Evolutionary conservation across 2,797 vertebrate genomes (phyloP), one percentile per base, ranked within the genome.

Genomic region (Pseudotriccus pelzelni): DNA sequence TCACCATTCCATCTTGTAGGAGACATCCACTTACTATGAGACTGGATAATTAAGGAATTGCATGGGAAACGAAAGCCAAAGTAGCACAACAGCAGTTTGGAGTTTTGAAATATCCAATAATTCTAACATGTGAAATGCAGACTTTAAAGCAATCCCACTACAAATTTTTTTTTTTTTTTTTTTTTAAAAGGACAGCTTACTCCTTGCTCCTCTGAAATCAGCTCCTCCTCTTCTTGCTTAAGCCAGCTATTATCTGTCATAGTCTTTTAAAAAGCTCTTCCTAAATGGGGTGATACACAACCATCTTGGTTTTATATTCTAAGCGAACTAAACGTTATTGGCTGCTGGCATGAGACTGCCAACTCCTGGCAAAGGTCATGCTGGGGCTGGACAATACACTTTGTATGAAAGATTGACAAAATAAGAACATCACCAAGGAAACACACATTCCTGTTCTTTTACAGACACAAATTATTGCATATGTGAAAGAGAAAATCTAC

Each of bases 101-200:
- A 52, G 6, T 50, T 87, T 56, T 41, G 21, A 58, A 55, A 37
- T 60, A 58, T 28, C 16, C 13, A 30, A 18, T 24, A 49, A 46
- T 79, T 80, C 32, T 47, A 70, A 77, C 4, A 50, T 23, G 3
- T 43, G 11, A 49, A 72, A 84, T 37, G 36, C 20, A 62, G 19
- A 14, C 22, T 87, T 85, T 49, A 83, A 89, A 75, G 14, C 11
- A 70, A 32, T 34, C 24, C 62, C 37, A 20, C 12, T 46, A 50
- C n/a, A 46, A 36, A 80, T 8, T 11, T 10, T 91, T 74, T 68
- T 0, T 47, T 49, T 9, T 15, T 0, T 12, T 9, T 0, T 47
- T 49, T 9, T 15, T 0, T 12, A 8, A 25, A 66, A 50, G 37
- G 34, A 17, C 1, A 0, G 34, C 28, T 43, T 37, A 77, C 47